Evolutionary conservation across 1,140 invertebrate species (phyloP), one percentile per base, ranked within the genome.

Genomic region (Neomicropteryx cornuta): DNA sequence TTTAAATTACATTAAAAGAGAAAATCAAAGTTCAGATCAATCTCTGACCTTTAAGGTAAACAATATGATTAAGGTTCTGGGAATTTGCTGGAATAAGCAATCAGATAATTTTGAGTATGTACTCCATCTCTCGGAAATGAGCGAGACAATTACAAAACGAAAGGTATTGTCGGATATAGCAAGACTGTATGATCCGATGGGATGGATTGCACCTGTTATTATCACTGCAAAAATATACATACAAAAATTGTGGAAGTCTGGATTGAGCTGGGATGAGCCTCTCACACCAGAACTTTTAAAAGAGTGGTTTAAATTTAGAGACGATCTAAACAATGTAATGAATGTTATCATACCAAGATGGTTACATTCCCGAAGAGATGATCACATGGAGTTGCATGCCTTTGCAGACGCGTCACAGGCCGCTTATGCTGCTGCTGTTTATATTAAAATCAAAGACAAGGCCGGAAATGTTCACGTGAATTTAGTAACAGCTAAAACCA

Each of bases 401-500:
- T 47, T 41, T 16, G 24, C 34, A 2, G 41, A 50, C 6, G 27
- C 55, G 0, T 31, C 57, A 10, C 41, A 36, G 2, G 33, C 45
- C 0, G 58, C 59, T 20, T 51, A 55, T 0, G 52, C n/a, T n/a
- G n/a, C n/a, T 18, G 44, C 22, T n/a, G 42, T 48, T n/a, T 52
- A 46, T 21, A 11, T 46, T 17, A 36, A 44, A 23, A 34, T 45
- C 8, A 28, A 42, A 22, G 29, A 45, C 35, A 19, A 38, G 11
- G n/a, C 34, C 4, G 6, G 29, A 3, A n/a, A 28, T 13, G 34
- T 47, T 4, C 27, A 39, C n/a, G 38, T 49, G 3, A 42, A 30
- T 17, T 32, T 58, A 1, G 16, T 60, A 1, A 41, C 47, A 6
- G 38, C 54, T 6, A 61, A 60, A 35, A 50, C 56, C 5, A 51